A percentile compares a stretch with the other conserved stretches of the same genome.
Conservation (phyloP, 2,113 vertebrate species). For the Aptenodytes forsteri region DNA sequence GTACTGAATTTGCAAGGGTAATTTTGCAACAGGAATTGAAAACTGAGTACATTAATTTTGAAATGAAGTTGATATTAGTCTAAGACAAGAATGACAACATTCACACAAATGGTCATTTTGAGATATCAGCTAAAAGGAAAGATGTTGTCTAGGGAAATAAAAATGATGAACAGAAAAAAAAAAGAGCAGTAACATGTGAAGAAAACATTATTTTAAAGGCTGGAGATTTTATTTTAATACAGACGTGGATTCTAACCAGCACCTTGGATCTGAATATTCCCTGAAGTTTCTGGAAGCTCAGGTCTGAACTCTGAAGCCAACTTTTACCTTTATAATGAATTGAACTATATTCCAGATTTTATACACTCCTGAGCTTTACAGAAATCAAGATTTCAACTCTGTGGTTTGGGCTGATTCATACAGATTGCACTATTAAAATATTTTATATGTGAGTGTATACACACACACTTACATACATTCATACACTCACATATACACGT, state of each 20-base stretch:
- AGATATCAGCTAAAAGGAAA: background rate
- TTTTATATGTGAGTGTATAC: background rate
- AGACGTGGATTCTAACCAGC: background rate
- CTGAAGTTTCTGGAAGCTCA: conserved; percentile 28
- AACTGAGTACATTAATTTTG: background rate
- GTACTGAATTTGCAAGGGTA: background rate
- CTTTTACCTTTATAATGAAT: background rate
- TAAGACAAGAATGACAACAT: background rate
- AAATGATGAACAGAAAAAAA: background rate
- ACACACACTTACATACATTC: background rate
- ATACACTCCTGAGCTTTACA: background rate
- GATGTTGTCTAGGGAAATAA: background rate
- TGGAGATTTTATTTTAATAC: background rate
- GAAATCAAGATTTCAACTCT: background rate
- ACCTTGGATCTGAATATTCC: background rate
- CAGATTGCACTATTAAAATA: background rate
- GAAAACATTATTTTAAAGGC: conserved; percentile 17
- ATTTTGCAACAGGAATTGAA: background rate
- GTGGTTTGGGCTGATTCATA: background rate
- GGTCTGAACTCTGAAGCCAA: background rate
- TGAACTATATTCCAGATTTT: conserved; percentile 34
- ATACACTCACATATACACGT: accelerated
- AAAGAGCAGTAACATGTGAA: background rate
- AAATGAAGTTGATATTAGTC: background rate
- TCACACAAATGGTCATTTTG: background rate